Evolutionary conservation across 2,113 vertebrate genomes (phyloP).

Genomic region (Benitochromis conjunctus): DNA sequence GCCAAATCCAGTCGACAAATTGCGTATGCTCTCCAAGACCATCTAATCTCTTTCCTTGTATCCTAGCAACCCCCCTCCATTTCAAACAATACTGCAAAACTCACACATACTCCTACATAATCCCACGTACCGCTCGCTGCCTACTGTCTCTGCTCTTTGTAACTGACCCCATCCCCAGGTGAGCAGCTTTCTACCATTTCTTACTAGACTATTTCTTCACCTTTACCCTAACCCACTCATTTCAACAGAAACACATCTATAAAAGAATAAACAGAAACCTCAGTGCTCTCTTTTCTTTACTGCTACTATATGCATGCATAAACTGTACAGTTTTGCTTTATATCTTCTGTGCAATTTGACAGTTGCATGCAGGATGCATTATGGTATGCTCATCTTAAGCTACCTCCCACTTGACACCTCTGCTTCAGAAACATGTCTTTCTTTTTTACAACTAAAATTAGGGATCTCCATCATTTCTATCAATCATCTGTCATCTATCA

Average conservation of each 20-base stretch:
- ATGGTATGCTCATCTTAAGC: background rate
- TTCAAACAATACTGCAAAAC: slow-evolving; percentile 54
- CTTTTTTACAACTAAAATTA: background rate
- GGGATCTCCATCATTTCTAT: background rate
- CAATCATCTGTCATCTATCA: background rate
- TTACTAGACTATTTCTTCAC: slow-evolving; percentile 17
- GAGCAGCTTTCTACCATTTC: slow-evolving; percentile 37
- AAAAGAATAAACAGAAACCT: slow-evolving; percentile 5
- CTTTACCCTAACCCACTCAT: slow-evolving; percentile 40
- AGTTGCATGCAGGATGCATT: background rate
- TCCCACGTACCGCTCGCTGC: slow-evolving; percentile 30
- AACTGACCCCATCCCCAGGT: slow-evolving; percentile 59
- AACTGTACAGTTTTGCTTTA: background rate
- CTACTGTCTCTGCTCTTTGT: slow-evolving; percentile 24
- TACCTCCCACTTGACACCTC: background rate
- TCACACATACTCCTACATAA: slow-evolving; percentile 53
- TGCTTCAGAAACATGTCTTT: background rate
- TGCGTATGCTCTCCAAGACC: slow-evolving; percentile 19
- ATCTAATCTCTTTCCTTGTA: slow-evolving; percentile 60
- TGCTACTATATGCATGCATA: background rate
- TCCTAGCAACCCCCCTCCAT: slow-evolving; percentile 71
- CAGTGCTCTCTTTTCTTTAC: background rate
- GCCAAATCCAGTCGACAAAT: slow-evolving; percentile 13
- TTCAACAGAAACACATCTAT: background rate
- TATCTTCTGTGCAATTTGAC: background rate